Evolutionary conservation across 1,140 invertebrate genomes (phyloP).

Genomic region (Pogonus chalceus): DNA sequence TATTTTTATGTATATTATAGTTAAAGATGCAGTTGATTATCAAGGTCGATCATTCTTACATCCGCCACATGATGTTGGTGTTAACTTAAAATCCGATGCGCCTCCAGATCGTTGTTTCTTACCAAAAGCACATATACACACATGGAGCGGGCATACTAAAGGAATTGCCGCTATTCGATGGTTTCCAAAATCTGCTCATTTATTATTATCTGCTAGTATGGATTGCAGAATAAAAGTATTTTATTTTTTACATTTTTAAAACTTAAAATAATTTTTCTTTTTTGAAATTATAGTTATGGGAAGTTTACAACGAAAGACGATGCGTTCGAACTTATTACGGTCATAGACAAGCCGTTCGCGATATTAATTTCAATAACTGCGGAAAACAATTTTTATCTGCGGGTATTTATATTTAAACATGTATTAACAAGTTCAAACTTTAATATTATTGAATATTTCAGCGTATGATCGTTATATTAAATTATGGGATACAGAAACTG

Average conservation of each 20-base stretch:
- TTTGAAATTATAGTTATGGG: slow-evolving; percentile 85
- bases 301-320: slow-evolving; percentile 91
- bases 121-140: slow-evolving; percentile 93
- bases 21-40: slow-evolving; percentile 92
- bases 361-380: slow-evolving; percentile 91
- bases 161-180: slow-evolving; percentile 92
- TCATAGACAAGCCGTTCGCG: slow-evolving; percentile 92
- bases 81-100: slow-evolving; percentile 84
- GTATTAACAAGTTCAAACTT: too few species aligned
- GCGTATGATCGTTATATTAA: slow-evolving; percentile 89
- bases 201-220: slow-evolving; percentile 93
- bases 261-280: slow-evolving; percentile 22
- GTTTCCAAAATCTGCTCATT: slow-evolving; percentile 91
- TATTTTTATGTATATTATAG: slow-evolving; percentile 42
- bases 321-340: slow-evolving; percentile 95
- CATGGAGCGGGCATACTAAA: slow-evolving; percentile 95
- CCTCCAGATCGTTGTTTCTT: slow-evolving; percentile 94
- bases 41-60: slow-evolving; percentile 93
- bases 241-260: background rate
- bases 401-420: slow-evolving; percentile 39
- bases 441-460: slow-evolving; percentile 27
- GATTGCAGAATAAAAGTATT: slow-evolving; percentile 87
- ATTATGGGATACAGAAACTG: slow-evolving; percentile 98
- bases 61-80: slow-evolving; percentile 89
- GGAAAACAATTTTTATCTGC: slow-evolving; percentile 91